Conservation (phyloP, 2,113 vertebrate species). For the Sitta europaea region DNA sequence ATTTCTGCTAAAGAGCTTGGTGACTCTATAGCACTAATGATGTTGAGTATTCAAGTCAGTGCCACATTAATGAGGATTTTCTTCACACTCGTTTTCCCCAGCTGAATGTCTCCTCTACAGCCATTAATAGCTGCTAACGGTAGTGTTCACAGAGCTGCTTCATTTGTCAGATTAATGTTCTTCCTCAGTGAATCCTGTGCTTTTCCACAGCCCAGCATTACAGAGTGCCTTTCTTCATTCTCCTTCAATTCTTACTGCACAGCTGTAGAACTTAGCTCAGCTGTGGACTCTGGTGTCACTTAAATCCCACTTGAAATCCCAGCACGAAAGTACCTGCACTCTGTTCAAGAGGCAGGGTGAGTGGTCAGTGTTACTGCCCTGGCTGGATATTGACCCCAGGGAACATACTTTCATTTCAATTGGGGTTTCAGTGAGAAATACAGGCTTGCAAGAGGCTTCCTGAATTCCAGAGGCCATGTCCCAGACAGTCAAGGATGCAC, state of each 20-base stretch:
- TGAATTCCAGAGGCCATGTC: background rate
- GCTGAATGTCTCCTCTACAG: background rate
- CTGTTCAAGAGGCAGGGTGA: background rate
- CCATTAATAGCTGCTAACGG: conserved; percentile 5
- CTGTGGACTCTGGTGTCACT: background rate
- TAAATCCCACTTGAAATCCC: background rate
- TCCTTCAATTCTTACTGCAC: background rate
- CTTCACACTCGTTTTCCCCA: conserved; percentile 11
- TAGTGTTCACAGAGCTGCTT: background rate
- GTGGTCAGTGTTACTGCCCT: background rate
- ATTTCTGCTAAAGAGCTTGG: background rate
- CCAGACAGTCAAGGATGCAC: background rate
- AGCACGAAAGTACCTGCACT: background rate
- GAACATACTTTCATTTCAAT: background rate
- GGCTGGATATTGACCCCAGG: background rate
- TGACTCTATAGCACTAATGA: background rate
- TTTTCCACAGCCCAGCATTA: background rate
- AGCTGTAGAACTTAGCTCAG: background rate
- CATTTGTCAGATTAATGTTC: conserved; percentile 26
- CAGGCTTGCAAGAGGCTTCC: background rate
- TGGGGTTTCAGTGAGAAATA: background rate
- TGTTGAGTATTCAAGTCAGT: background rate
- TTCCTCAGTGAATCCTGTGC: background rate
- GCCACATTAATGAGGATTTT: conserved; percentile 14
- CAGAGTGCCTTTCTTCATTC: background rate